Evolutionary conservation across 2,797 vertebrate species (phyloP).

Genomic region (Mionectes olivaceus): DNA sequence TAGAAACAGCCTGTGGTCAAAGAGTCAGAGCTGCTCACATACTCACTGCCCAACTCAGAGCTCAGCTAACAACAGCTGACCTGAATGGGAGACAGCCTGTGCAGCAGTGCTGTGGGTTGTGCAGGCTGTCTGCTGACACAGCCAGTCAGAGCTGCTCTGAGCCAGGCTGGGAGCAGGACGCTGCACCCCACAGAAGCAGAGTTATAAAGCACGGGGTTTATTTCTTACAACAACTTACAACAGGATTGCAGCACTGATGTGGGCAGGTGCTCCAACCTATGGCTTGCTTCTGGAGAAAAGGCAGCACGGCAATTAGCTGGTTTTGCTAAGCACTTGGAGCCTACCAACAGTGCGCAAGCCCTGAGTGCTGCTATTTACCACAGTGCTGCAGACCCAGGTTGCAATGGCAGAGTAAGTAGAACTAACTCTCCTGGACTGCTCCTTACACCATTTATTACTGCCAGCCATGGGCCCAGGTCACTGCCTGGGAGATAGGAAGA

Average conservation of each 20-base stretch:
- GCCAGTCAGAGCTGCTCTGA: not conserved
- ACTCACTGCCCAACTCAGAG: not conserved
- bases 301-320: not conserved
- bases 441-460: not conserved
- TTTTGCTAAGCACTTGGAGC: not conserved
- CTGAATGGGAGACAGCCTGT: accelerated
- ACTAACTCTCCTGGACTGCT: not conserved
- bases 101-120: not conserved
- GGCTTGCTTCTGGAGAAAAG: not conserved
- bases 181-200: accelerated
- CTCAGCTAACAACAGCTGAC: not conserved
- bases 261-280: not conserved
- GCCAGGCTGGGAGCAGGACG: not conserved
- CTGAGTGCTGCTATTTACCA: not conserved
- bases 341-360: not conserved
- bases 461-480: accelerated
- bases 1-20: not conserved
- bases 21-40: not conserved
- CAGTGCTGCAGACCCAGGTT: not conserved
- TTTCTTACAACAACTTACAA: not conserved
- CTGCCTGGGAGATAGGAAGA: not conserved
- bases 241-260: accelerated
- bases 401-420: not conserved
- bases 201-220: accelerated
- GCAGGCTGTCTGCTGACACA: accelerated